Conservation (phyloP, 37 sponge, comb jelly and placozoan species). For the Agelas oroides region DNA sequence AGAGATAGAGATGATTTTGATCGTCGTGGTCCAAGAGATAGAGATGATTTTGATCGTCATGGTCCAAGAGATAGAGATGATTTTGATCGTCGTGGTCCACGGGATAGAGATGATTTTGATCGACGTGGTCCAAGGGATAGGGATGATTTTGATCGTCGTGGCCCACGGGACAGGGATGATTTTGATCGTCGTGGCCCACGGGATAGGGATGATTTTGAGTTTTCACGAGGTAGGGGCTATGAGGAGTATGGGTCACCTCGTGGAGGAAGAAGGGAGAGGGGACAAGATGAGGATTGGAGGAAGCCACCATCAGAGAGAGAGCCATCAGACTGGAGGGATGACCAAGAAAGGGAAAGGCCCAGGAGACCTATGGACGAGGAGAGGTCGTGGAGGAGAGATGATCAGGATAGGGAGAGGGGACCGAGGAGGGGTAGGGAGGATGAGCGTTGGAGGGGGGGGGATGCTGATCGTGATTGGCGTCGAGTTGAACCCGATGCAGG, state of each 20-base stretch:
- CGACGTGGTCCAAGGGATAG: background rate
- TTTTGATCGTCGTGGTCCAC: background rate
- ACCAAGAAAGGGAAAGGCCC: background rate
- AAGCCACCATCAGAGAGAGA: background rate
- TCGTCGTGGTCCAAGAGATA: constrained; percentile 1
- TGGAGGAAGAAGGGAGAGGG: background rate
- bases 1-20: background rate
- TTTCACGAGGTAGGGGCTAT: background rate
- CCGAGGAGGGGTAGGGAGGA: background rate
- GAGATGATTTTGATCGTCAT: background rate
- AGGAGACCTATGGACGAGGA: background rate
- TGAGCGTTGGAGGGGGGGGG: background rate
- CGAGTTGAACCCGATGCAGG: background rate
- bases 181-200: background rate
- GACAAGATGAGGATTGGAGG: background rate
- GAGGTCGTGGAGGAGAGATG: background rate
- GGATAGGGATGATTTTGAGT: background rate
- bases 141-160: background rate
- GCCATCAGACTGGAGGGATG: constrained; percentile 9
- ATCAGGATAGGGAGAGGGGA: constrained; percentile 2
- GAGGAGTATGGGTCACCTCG: background rate
- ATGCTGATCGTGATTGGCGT: background rate
- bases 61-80: background rate
- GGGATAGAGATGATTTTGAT: background rate
- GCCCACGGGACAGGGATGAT: background rate